Percentiles rank a stretch among this genome's conserved stretches.
These are phyloP conservation scores for Eutrigla gurnardus DNA, from an alignment of 2,797 vertebrate species.

Conservation along the genomic window DNA sequence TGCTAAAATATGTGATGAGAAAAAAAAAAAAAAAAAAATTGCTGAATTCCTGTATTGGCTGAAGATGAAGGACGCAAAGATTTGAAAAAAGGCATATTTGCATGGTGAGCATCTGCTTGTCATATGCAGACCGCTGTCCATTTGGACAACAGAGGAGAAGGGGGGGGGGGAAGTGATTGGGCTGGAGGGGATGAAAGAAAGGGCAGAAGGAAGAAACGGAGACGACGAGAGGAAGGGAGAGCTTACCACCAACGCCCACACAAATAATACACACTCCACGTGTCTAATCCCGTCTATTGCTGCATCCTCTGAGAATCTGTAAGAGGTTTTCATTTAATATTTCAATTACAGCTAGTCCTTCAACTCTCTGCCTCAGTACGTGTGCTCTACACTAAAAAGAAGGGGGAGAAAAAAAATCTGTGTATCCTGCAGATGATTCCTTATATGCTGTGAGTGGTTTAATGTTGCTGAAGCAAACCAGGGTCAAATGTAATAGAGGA, in stretches of 20 bases:
- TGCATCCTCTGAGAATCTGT: conserved; percentile 57
- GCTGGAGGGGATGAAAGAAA: conserved; percentile 8
- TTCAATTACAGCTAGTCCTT: conserved; percentile 65
- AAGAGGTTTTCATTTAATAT: conserved; percentile 74
- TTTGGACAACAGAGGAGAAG: conserved; percentile 35
- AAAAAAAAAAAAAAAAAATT: conserved; percentile 24
- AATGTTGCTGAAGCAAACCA: conserved; percentile 30
- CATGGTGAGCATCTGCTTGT: conserved; percentile 74
- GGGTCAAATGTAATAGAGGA: conserved; percentile 27
- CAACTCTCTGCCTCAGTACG: conserved; percentile 37
- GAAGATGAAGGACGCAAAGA: conserved; percentile 69
- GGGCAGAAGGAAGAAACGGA: conserved; percentile 13
- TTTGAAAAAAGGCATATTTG: conserved; percentile 67
- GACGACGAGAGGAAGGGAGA: conserved; percentile 29
- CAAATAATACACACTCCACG: conserved; percentile 55
- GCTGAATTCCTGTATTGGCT: conserved; percentile 74
- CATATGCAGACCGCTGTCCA: conserved; percentile 62
- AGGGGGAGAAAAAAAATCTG: conserved; percentile 28
- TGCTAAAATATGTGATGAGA: conserved; percentile 53
- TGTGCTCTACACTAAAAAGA: conserved; percentile 32
- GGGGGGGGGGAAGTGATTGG: conserved; percentile 3
- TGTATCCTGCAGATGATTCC: conserved; percentile 50
- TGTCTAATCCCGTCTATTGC: conserved; percentile 56
- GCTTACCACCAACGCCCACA: conserved; percentile 48
- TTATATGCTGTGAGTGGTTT: conserved; percentile 35